Evolutionary conservation across 2,113 vertebrate genomes (phyloP).

Genomic region (Felis chaus): DNA sequence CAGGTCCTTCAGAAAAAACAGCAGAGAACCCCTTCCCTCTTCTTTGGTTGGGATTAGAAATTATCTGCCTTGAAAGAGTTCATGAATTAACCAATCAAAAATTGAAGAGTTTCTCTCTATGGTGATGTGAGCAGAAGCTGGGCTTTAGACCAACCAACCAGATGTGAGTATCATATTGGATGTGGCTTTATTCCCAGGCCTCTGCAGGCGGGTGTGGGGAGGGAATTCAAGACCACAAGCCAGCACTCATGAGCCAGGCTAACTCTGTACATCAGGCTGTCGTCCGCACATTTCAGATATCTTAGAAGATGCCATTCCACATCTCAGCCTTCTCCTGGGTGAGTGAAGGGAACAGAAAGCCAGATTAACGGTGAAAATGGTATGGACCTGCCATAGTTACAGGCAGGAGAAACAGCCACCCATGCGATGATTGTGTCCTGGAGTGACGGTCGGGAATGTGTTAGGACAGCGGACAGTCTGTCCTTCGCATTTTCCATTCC

Average conservation of each 20-base stretch:
- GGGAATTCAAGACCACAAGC: neutral
- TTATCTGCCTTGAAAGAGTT: neutral
- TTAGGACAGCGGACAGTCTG: no score
- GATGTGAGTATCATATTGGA: accelerated
- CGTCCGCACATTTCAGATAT: accelerated
- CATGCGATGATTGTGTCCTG: neutral
- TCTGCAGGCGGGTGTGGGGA: neutral
- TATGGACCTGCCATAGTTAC: accelerated
- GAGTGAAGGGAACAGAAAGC: accelerated
- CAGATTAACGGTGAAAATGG: neutral
- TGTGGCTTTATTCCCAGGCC: accelerated
- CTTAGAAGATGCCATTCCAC: accelerated
- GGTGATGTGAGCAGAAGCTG: neutral
- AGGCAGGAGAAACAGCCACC: accelerated
- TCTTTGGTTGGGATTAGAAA: neutral
- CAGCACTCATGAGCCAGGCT: accelerated
- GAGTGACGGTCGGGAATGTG: accelerated
- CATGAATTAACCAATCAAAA: neutral
- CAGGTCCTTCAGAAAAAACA: neutral
- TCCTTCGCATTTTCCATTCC: neutral
- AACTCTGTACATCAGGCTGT: accelerated
- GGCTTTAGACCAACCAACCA: neutral
- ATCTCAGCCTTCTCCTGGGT: neutral
- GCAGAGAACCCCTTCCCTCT: neutral
- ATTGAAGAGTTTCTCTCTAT: neutral